Evolutionary conservation across 2,888 invertebrate species (phyloP).

Genomic region (Monopis laevigella): DNA sequence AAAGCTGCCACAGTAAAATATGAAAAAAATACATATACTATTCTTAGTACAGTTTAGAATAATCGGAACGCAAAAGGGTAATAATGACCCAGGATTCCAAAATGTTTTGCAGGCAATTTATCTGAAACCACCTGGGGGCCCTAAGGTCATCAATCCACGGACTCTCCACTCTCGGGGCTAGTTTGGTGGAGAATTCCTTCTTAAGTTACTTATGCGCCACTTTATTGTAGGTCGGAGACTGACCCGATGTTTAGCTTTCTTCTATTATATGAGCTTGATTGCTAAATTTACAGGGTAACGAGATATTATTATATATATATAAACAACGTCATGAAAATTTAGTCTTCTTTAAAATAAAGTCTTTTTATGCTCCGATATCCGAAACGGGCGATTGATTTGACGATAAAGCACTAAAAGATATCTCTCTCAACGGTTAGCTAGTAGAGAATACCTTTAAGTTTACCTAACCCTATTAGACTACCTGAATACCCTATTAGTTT

Average conservation of each 20-base stretch:
- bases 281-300: too few species aligned
- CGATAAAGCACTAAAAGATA: too few species aligned
- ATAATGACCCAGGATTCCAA: constrained; percentile 13
- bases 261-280: background rate
- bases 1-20: too few species aligned
- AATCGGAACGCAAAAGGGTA: constrained; percentile 5
- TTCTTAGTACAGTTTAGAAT: too few species aligned
- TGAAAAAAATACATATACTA: too few species aligned
- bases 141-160: constrained; percentile 47
- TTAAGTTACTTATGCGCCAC: constrained; percentile 22
- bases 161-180: constrained; percentile 32
- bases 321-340: background rate
- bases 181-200: constrained; percentile 39
- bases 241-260: constrained; percentile 6
- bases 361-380: too few species aligned
- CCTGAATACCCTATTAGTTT: too few species aligned
- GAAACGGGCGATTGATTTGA: too few species aligned
- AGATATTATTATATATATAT: background rate
- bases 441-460: too few species aligned
- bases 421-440: too few species aligned
- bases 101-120: constrained; percentile 25
- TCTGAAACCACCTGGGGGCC: constrained; percentile 41
- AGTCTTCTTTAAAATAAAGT: too few species aligned
- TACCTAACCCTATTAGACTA: too few species aligned
- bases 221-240: constrained; percentile 1